Base-by-base conservation (phyloP, 2,888 invertebrate genomes). In the Papilio demoleus region DNA sequence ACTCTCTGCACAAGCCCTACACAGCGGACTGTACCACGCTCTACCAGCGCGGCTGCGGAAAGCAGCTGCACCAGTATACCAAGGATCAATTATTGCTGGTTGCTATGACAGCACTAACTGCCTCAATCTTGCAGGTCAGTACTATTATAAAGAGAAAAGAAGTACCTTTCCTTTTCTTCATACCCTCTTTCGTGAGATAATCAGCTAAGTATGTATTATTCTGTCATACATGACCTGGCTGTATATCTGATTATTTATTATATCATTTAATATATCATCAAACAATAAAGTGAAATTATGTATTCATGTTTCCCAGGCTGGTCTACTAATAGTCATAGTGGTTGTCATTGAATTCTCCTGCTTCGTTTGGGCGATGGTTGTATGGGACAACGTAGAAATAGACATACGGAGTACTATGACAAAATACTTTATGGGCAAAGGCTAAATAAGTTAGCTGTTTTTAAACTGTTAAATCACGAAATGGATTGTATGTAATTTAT, bases 351-450 rank as follows among this genome's bases (percentile, higher is more conserved):
- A 97, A 90, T 94, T 97, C 79, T 93, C 95, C 5, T 94, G 96
- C 77, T 97, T 97, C 75, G 95, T 97, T 73, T 96, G 97, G 94
- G 95, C 96, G 9, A 94, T 97, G 87, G 94, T 97, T 60, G 94
- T 96, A 80, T 94, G 96, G 90, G 95, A 95, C 78, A 94, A 95
- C 80, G 93, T 95, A 27, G 94, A 95, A 72, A 89, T 94, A 31
- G 93, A 94, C 72, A 93, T 96, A 60, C 93, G 94, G 77, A 90
- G 94, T 50, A 94, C 95, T 73, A 94, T 97, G 87, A 93, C 94
- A 61, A 84, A 93, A 63, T 94, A 94, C 70, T 95, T 95, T 70
- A 80, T 85, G 79, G 82, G 81, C 72, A 93, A 86, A 73, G 85
- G 80, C n/a, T 42, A 90, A 83, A 75, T 88, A 81, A 31, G 31